Evolutionary conservation across 2,888 invertebrate genomes (phyloP).

Genomic region (Aphelenchoides bicaudatus): DNA sequence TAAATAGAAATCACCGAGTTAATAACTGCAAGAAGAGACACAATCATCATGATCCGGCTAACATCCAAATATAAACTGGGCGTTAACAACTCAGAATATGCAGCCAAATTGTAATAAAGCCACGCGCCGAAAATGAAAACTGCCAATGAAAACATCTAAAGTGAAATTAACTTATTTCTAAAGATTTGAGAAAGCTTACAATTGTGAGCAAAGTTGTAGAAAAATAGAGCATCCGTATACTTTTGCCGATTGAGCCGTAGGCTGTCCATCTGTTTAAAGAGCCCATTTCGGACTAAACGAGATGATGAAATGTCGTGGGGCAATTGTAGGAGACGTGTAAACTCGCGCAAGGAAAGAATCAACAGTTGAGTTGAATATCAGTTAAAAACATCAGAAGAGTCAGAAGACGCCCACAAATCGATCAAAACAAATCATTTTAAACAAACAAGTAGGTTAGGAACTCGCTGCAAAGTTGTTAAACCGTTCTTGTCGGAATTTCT

Average conservation of each 20-base stretch:
- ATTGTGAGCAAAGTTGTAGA: constrained; percentile 36
- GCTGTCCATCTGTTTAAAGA: constrained; percentile 50
- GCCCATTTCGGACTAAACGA: constrained; percentile 34
- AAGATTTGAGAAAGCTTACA: constrained; percentile 30
- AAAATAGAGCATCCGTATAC: constrained; percentile 35
- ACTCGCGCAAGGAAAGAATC: constrained; percentile 2
- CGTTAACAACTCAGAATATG: constrained; percentile 55
- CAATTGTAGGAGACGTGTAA: no score
- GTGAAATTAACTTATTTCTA: constrained; percentile 14
- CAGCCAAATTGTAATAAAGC: constrained; percentile 47
- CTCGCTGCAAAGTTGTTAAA: no score
- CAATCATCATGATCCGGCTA: constrained; percentile 46
- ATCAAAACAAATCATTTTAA: no score
- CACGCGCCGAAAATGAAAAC: constrained; percentile 54
- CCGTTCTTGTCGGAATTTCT: no score
- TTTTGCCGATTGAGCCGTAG: constrained; percentile 44
- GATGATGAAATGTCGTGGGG: no score
- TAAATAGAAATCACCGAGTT: constrained; percentile 48
- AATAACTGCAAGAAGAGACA: constrained; percentile 43
- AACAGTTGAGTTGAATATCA: not conserved
- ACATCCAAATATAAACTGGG: constrained; percentile 59
- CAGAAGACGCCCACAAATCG: no score
- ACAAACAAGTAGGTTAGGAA: no score
- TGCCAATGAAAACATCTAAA: constrained; percentile 47
- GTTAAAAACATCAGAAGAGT: not conserved